phyloP scores from a whole-genome alignment of 2,113 vertebrate species.

The Barnardius zonarius region DNA sequence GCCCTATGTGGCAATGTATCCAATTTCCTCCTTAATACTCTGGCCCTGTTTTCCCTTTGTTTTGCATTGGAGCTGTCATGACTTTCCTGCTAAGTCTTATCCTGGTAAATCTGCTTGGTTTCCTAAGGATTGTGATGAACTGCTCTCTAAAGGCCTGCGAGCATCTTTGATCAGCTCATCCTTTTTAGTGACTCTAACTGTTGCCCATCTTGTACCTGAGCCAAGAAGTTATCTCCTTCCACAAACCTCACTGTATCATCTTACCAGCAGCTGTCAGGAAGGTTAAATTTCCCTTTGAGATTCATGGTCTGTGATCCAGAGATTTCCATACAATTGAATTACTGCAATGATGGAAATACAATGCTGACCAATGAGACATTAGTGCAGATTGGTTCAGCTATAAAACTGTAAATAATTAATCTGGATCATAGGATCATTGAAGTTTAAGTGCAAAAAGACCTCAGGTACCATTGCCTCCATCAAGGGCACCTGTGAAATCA shows the following conservation, averaged over 20 bases:
- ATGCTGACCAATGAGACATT: background rate
- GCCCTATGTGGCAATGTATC: background rate
- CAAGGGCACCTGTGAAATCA: background rate
- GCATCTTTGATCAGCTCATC: background rate
- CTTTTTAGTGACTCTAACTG: background rate
- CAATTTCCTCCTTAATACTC: background rate
- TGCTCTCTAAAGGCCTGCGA: background rate
- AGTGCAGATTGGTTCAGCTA: background rate
- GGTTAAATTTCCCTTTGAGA: background rate
- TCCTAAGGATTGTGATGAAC: background rate
- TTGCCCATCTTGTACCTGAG: background rate
- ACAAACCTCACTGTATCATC: rapidly evolving
- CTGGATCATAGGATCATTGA: background rate
- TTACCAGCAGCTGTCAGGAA: background rate
- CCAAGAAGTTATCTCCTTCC: background rate
- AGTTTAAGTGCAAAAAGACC: background rate
- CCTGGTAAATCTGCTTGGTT: background rate
- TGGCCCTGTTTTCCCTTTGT: background rate
- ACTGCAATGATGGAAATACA: background rate
- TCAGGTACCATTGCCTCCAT: background rate
- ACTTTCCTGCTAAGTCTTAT: background rate
- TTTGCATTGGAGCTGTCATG: background rate
- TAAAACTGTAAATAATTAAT: background rate
- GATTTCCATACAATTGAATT: background rate
- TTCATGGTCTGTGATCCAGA: background rate